Conservation (phyloP, 2,888 invertebrate species). For the Smittia aterrima region DNA sequence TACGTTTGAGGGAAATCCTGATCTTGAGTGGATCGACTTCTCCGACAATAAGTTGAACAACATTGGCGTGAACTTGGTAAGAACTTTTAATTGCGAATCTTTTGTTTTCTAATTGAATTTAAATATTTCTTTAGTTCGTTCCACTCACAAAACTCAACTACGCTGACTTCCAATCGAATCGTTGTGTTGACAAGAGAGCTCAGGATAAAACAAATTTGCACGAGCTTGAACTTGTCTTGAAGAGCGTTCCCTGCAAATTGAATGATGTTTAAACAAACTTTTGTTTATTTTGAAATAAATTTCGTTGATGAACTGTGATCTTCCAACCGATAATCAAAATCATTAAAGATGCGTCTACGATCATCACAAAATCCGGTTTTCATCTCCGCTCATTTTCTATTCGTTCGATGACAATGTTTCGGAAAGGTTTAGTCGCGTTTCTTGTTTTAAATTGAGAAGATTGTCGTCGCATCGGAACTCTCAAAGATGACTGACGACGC, state of each 20-base stretch:
- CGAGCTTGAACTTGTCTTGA: background rate
- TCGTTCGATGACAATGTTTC: background rate
- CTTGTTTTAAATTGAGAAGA: too few species aligned
- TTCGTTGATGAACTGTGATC: too few species aligned
- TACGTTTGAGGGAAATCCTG: background rate
- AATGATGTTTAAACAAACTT: background rate
- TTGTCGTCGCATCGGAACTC: background rate
- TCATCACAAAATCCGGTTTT: too few species aligned
- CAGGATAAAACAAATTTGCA: constrained; percentile 4
- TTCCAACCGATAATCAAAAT: too few species aligned
- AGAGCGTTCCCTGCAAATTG: background rate
- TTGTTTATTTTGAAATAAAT: background rate
- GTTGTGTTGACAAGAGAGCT: constrained; percentile 6
- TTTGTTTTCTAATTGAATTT: too few species aligned
- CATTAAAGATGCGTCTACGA: too few species aligned
- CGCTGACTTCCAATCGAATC: constrained; percentile 8
- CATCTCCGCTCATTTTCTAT: too few species aligned
- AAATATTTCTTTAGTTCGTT: too few species aligned
- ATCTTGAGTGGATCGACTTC: constrained; percentile 30
- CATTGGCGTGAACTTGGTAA: background rate
- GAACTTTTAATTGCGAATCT: too few species aligned
- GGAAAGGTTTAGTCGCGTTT: background rate
- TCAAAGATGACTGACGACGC: background rate
- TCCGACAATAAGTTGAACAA: background rate
- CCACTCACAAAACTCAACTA: constrained; percentile 16